Percentiles rank a stretch among this genome's conserved stretches.
These are phyloP conservation scores for Phyllostomus discolor DNA, from an alignment of 2,113 vertebrate genomes.

Conservation along the genomic window DNA sequence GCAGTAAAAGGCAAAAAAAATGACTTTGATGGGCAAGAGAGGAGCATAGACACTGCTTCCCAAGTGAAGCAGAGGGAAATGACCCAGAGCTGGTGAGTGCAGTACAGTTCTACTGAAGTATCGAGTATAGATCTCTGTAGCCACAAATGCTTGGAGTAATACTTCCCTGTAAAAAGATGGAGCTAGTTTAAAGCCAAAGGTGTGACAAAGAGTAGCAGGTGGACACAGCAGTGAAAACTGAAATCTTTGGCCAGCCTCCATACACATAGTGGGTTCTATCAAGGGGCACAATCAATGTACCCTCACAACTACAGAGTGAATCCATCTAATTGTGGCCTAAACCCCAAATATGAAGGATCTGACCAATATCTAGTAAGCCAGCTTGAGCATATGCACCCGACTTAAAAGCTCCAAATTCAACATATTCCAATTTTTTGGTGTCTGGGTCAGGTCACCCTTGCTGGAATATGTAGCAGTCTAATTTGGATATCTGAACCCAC, in stretches of 20 bases:
- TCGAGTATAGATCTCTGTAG: not conserved
- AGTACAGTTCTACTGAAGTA: not conserved
- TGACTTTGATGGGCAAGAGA: not conserved
- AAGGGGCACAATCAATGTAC: too few species aligned
- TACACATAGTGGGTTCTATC: not conserved
- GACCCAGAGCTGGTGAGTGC: not conserved
- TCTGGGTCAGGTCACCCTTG: not conserved
- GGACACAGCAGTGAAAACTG: not conserved
- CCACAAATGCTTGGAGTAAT: not conserved
- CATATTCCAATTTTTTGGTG: not conserved
- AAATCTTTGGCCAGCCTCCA: not conserved
- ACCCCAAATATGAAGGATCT: not conserved
- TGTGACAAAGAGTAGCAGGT: not conserved
- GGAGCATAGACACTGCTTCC: not conserved
- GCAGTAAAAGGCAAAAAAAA: not conserved
- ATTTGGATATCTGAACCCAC: not conserved
- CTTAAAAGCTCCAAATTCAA: not conserved
- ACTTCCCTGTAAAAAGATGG: not conserved
- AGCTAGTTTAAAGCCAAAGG: not conserved
- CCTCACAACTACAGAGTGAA: not conserved
- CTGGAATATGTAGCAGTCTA: not conserved
- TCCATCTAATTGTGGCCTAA: not conserved
- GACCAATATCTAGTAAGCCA: not conserved
- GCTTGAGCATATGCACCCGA: not conserved
- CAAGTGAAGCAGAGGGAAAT: not conserved